Evolutionary conservation across 92 coral and sea anemone species (phyloP).

Genomic region (Epizoanthus rinbou): DNA sequence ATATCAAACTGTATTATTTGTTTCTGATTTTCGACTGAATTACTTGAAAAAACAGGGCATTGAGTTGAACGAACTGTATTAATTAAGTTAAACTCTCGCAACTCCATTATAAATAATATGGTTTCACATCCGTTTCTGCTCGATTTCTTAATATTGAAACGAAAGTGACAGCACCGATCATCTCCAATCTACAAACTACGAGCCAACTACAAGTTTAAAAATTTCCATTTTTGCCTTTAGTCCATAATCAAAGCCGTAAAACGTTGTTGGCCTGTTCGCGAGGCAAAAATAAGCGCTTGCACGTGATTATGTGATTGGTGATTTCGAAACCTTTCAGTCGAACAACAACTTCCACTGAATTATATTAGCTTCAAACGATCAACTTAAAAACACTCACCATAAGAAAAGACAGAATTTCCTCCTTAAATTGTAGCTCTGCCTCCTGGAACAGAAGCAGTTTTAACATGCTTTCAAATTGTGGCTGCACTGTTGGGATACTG

Average conservation of each 20-base stretch:
- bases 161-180: background rate
- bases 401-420: constrained; percentile 86
- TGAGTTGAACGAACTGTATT: background rate
- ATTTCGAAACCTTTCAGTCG: constrained; percentile 15
- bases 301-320: too few relatives aligned
- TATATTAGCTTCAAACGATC: background rate
- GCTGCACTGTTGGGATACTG: background rate
- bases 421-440: constrained; percentile 93
- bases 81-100: constrained; percentile 9
- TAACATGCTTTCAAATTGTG: constrained; percentile 85
- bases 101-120: background rate
- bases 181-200: background rate
- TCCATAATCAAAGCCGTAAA: background rate
- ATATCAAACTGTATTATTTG: background rate
- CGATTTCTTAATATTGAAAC: background rate
- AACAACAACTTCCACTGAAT: constrained; percentile 8
- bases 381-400: constrained; percentile 69
- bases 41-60: background rate
- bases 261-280: background rate
- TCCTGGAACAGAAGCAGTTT: constrained; percentile 88
- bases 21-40: background rate
- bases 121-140: constrained; percentile 23
- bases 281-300: background rate
- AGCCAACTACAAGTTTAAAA: too few relatives aligned
- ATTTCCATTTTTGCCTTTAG: background rate